Conservation (phyloP, 2,797 vertebrate species). For the Merluccius polli region DNA sequence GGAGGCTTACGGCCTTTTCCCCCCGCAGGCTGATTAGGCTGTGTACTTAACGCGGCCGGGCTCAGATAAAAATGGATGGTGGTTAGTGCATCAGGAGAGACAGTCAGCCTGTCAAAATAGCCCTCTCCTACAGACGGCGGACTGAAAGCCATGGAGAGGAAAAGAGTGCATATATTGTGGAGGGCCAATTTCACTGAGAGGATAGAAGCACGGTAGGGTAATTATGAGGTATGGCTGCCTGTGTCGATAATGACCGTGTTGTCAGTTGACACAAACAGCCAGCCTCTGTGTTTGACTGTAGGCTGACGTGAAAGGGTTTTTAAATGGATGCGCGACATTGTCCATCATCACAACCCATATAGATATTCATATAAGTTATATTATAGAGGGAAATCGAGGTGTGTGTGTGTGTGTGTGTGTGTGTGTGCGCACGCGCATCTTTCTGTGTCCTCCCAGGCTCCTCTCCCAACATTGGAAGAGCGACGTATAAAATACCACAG, state of each 20-base stretch:
- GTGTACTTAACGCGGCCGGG: conserved; percentile 68
- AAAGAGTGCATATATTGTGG: conserved; percentile 58
- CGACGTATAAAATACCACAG: neutral
- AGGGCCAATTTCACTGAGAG: conserved; percentile 63
- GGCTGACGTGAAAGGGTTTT: conserved; percentile 21
- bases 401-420: too few relatives aligned
- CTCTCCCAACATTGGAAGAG: neutral
- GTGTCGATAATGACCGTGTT: conserved; percentile 63
- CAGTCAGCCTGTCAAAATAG: conserved; percentile 64
- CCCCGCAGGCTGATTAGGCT: conserved; percentile 63
- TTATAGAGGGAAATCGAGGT: conserved; percentile 6
- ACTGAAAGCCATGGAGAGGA: conserved; percentile 53
- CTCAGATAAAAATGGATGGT: conserved; percentile 69
- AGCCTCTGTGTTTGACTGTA: conserved; percentile 11
- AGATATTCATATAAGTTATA: conserved; percentile 30
- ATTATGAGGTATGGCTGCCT: conserved; percentile 65
- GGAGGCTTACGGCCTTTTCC: conserved; percentile 35
- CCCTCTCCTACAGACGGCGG: conserved; percentile 57
- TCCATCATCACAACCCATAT: conserved; percentile 40
- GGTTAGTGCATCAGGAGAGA: conserved; percentile 69
- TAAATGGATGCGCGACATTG: conserved; percentile 50
- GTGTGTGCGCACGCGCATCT: too few relatives aligned
- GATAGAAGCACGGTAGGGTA: conserved; percentile 57
- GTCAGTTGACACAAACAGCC: conserved; percentile 13
- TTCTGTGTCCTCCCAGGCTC: too few relatives aligned